Base-by-base conservation (phyloP, 2,888 invertebrate genomes). In the Sthenelais limicola region DNA sequence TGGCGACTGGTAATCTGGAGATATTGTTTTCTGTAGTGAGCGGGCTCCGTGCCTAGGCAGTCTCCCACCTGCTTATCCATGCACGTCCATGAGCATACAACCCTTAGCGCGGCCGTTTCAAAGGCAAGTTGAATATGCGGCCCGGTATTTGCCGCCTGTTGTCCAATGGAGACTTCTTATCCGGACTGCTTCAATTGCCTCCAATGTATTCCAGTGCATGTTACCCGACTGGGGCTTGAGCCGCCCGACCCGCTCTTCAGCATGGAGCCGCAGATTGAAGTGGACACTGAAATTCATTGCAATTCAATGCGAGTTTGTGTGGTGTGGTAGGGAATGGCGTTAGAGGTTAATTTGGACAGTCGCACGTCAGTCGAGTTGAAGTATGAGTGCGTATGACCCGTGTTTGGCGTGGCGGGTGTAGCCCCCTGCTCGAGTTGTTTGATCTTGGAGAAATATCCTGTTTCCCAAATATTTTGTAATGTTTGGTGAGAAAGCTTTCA, bases 281-380 rank as follows among this genome's bases (percentile, higher is more conserved):
- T 62, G 62, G 62, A 38, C 62, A 38, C 62, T 62, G 38, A 62
- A 62, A 62, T 62, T 62, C 62, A 62, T 62, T 62, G 62, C 62
- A 62, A 62, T 62, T 62, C 62, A 62, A 62, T 9, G 12, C 62
- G 43, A 62, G 62, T 62, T 62, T 62, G 62, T 62, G 62, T 38
- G 38, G 5, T 43, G 62, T 62, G 62, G 62, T 38, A 21, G 62
- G 24, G 62, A 62, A 62, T 62, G 38, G 26, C 35, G 62, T 62
- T 62, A 62, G 38, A 62, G 62, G 62, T 62, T 62, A 62, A 62
- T 62, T 62, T 35, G 24, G n/a, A n/a, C n/a, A n/a, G n/a, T n/a
- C n/a, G n/a, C n/a, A n/a, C n/a, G n/a, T n/a, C n/a, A n/a, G n/a
- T n/a, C n/a, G n/a, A n/a, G n/a, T n/a, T n/a, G n/a, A n/a, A n/a